Evolutionary conservation across 2,113 vertebrate genomes (phyloP), one percentile per base, ranked within the genome.

Genomic region (Jaculus jaculus): DNA sequence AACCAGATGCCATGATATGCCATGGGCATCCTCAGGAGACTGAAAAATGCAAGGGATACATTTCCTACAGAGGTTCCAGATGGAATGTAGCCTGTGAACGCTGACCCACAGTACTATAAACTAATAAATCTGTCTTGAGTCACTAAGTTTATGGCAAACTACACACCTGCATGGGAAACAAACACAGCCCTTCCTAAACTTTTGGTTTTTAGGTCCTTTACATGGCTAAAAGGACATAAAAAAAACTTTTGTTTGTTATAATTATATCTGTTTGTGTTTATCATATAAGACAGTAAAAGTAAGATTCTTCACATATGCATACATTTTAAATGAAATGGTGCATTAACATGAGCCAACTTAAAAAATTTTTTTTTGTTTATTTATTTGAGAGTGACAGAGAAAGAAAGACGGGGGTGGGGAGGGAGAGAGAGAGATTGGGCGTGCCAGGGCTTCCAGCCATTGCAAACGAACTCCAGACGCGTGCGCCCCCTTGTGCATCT

Each of bases 211-310:
- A 63, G 34, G 54, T 0, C n/a, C 30, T 78, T 92, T 79, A 74
- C 7, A 81, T 21, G 34, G 18, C 77, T 75, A 32, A 24, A 71
- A 30, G 13, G 24, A 24, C 34, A 34, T 8, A 47, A 8, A 73
- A 20, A 71, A 58, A 72, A 12, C 21, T 87, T 89, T 80, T 66
- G 15, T 73, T 80, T 69, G 28, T 61, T 12, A 12, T 83, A 5
- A 32, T 89, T 54, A 34, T 51, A 60, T 39, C 23, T 73, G 34
- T 60, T 34, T 77, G 24, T 77, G 63, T 89, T 88, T 81, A 81
- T 47, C 42, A 37, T 84, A 84, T 93, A 34, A 68, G 24, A 93
- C 66, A 47, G 61, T 61, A 84, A 93, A 42, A 84, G 28, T 91
- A 66, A 88, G 30, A 42, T 51, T 28, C 54, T 39, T 8, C n/a